Conservation (phyloP, 2,888 invertebrate species). For the Thyatira batis region DNA sequence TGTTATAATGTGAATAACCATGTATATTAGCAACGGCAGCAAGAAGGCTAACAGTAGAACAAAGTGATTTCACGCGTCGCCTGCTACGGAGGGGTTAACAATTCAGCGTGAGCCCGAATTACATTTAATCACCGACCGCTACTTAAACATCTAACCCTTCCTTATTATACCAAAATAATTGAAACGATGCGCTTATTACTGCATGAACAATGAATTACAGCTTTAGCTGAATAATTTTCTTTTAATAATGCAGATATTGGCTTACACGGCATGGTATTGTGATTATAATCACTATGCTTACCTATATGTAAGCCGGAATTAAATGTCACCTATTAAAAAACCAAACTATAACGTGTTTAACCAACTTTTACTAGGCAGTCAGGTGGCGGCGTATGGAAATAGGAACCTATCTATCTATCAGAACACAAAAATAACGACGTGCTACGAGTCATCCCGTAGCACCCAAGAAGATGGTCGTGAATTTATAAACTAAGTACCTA, state of each 20-base stretch:
- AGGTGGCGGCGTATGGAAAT: too few species aligned
- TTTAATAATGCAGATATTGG: neutral
- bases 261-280: neutral
- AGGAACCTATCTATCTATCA: too few species aligned
- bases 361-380: too few species aligned
- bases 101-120: slow-evolving; percentile 67
- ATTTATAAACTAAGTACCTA: too few species aligned
- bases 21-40: slow-evolving; percentile 37
- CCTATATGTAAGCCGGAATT: too few species aligned
- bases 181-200: slow-evolving; percentile 61
- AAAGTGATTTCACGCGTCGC: slow-evolving; percentile 80
- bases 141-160: slow-evolving; percentile 68
- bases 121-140: slow-evolving; percentile 67
- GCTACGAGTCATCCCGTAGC: too few species aligned
- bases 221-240: neutral
- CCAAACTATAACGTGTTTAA: too few species aligned
- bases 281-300: too few species aligned
- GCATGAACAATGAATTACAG: slow-evolving; percentile 44
- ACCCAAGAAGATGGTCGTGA: too few species aligned
- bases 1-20: neutral
- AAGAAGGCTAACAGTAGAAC: slow-evolving; percentile 69
- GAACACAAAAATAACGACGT: too few species aligned
- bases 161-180: slow-evolving; percentile 67
- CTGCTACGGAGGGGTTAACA: slow-evolving; percentile 58
- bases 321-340: too few species aligned